phyloP scores from a whole-genome alignment of 2,888 invertebrate species.

The Acanthococcus lagerstroemiae region DNA sequence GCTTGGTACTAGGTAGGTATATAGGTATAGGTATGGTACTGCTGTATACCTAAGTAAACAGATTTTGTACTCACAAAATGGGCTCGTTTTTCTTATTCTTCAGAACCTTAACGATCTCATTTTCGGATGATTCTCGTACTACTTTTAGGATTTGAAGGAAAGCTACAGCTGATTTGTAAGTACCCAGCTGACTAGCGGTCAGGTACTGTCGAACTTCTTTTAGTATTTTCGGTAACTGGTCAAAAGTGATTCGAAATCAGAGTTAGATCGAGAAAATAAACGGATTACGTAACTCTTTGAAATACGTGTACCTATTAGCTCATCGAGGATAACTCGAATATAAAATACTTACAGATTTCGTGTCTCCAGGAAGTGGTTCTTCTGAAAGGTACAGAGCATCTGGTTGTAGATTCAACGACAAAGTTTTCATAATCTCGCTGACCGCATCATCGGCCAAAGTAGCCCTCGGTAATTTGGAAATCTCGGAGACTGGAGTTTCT shows the following conservation, averaged over 20 bases:
- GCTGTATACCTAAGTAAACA: background rate
- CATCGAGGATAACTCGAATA: background rate
- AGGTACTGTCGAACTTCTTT: conserved; percentile 48
- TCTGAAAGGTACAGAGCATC: conserved; percentile 39
- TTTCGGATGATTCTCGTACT: conserved; percentile 50
- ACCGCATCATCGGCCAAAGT: conserved; percentile 37
- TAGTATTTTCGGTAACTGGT: conserved; percentile 47
- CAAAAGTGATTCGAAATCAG: conserved; percentile 26
- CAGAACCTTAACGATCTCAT: conserved; percentile 51
- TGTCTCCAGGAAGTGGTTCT: conserved; percentile 13
- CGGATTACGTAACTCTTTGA: background rate
- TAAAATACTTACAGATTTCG: conserved; percentile 12
- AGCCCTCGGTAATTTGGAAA: conserved; percentile 34
- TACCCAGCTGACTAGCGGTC: conserved; percentile 50
- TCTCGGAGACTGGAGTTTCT: no score
- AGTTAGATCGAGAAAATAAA: conserved; percentile 14
- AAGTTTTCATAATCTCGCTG: conserved; percentile 35
- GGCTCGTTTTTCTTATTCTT: conserved; percentile 49
- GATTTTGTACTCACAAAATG: conserved; percentile 44
- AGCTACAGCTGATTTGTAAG: conserved; percentile 52
- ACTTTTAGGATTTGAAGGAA: conserved; percentile 54
- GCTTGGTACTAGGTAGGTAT: no score
- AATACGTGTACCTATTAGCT: background rate
- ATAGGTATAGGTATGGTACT: no score
- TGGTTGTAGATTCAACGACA: conserved; percentile 34